These are phyloP conservation scores for Melanotaenia duboulayi DNA, from an alignment of 2,113 vertebrate species.

Conservation along the genomic window DNA sequence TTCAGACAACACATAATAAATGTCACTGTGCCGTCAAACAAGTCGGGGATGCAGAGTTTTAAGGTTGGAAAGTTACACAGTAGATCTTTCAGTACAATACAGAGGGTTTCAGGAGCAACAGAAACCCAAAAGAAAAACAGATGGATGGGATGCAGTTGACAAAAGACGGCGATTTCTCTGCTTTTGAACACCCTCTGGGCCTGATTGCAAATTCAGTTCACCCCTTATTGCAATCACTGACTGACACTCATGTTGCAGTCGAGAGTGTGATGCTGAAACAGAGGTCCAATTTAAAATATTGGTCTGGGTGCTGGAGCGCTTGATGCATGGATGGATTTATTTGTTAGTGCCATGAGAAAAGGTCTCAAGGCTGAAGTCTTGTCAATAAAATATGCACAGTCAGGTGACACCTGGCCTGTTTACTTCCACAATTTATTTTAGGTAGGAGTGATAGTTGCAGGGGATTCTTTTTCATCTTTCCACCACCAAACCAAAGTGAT, in stretches of 20 bases:
- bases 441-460: not conserved
- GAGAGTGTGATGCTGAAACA: conserved; percentile 12
- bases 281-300: conserved; percentile 13
- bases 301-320: not conserved
- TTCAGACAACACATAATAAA: not conserved
- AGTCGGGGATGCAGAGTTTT: too few relatives aligned
- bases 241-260: not conserved
- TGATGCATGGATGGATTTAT: not conserved
- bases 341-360: conserved; percentile 18
- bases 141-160: conserved; percentile 12
- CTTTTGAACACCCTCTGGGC: conserved; percentile 5
- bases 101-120: conserved; percentile 9
- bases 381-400: conserved; percentile 24
- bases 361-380: conserved; percentile 21
- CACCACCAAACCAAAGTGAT: too few relatives aligned
- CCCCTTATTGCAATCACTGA: conserved; percentile 2
- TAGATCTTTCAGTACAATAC: too few relatives aligned
- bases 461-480: not conserved
- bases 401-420: conserved; percentile 15
- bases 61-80: too few relatives aligned
- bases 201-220: conserved; percentile 25
- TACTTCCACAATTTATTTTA: conserved; percentile 15
- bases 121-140: conserved; percentile 5
- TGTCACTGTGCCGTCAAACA: too few relatives aligned
- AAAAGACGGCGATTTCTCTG: conserved; percentile 13